Base-by-base conservation (phyloP, 2,113 vertebrate species). In the Lates calcarifer region DNA sequence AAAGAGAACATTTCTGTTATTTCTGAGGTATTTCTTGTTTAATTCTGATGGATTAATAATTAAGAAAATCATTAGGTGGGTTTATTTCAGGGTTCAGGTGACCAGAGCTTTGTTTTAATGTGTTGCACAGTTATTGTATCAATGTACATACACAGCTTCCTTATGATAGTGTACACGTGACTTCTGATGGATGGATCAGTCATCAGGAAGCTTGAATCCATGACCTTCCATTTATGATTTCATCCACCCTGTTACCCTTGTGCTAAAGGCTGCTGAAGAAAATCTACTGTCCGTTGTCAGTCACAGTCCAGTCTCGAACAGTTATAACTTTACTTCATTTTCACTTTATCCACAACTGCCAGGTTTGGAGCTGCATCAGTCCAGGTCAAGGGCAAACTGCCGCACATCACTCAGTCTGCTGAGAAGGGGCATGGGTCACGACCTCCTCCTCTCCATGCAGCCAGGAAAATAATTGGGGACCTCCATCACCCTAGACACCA, bases 391-490 rank as follows among this genome's bases (percentile, higher is more conserved):
- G 78, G 53, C 78, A 56, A 67, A 76, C 20, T 47, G 68, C 67
- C 43, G 35, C 43, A n/a, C 66, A 82, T 77, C 67, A 57, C 53
- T 75, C 69, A 24, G 35, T 78, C 67, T 70, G 62, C 62, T 49
- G 77, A 67, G 70, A 43, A 7, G 13, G 61, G 63, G 17, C 55
- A 12, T 0, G 62, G 81, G 78, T 84, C 83, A 55, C 4, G 58
- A 78, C 76, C 76, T 65, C 39, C 20, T 80, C 73, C 53, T 55
- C 76, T 84, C 58, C 45, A 31, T 41, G 62, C 24, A 78, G 76
- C 56, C 61, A 33, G 69, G 49, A 80, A 89, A 82, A 81, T 85
- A 87, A 90, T 83, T 82, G 79, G 77, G 62, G 69, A 82, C 74
- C 72, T 84, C 76, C 79, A 82, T 81, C 78, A 77, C 81, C 81